Evolutionary conservation across 92 coral and sea anemone genomes (phyloP), one percentile per base, ranked within the genome.

Genomic region (Porites rus): DNA sequence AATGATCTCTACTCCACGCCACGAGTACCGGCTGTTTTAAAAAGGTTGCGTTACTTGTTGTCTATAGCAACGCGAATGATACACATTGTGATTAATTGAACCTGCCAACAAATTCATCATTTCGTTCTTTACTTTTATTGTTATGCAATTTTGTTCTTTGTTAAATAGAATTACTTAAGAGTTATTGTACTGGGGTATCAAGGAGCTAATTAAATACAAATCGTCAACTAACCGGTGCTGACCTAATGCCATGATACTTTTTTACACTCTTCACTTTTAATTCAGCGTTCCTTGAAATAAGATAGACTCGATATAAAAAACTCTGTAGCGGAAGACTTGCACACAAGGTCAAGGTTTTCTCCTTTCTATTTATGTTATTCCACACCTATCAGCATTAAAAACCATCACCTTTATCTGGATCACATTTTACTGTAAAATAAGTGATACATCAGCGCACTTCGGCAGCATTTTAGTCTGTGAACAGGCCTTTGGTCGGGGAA

Each of bases 11-110:
- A 0, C 46, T 38, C 46, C 46, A 38, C 46, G 2, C 6, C 46
- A 38, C 46, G 46, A 38, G 46, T 38, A 38, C 6, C 6, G 61
- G 61, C 11, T 10, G 61, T 10, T 10, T 56, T 3, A 56, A 51
- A 38, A 17, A 18, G 69, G 76, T 81, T 81, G 77, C 85, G 77
- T 69, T 81, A 70, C 85, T 28, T 69, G 85, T 70, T 19, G 77
- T 58, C 77, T n/a, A 43, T 69, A 59, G 85, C 85, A 81, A 81
- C 85, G 58, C n/a, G 46, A 21, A 69, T 54, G 77, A 46, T 81
- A 71, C 77, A 69, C 58, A 69, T 69, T 50, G 67, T 54, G 31
- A 78, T 18, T n/a, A 21, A 17, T 52, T 38, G 70, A 28, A 54
- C 66, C 46, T 38, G 46, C 46, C 8, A 28, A 81, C 66, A 56